A percentile compares a stretch with the other conserved stretches of the same genome.
phyloP scores from a whole-genome alignment of 2,797 vertebrate species.

The Mormyrops boulengeri region DNA sequence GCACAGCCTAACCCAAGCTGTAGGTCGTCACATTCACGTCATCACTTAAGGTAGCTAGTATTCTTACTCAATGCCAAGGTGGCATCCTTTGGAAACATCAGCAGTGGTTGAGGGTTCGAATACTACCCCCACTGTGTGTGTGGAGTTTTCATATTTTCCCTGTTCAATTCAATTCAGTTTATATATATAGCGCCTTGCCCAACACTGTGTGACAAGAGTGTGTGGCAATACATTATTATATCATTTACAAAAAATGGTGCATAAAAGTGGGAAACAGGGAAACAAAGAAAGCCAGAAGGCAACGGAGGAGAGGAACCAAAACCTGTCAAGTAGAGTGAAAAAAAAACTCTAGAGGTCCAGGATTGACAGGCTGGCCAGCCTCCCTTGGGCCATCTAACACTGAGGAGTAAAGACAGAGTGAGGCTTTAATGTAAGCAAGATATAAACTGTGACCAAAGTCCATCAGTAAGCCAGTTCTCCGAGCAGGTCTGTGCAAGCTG shows the following conservation, averaged over 20 bases:
- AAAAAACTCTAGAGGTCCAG: background rate
- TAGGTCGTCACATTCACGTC: conserved; percentile 97
- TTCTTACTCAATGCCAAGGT: conserved; percentile 56
- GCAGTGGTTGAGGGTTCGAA: background rate
- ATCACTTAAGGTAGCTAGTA: conserved; percentile 85
- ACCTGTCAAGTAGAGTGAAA: background rate
- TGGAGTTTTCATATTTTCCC: background rate
- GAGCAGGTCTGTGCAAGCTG: background rate
- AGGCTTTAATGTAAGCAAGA: background rate
- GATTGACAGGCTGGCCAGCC: background rate
- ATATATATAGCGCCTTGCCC: no score
- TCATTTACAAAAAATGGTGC: no score
- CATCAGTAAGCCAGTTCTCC: background rate
- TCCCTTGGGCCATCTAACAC: background rate
- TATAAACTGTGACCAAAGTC: background rate
- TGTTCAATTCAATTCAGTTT: background rate
- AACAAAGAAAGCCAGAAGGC: background rate
- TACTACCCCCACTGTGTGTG: background rate
- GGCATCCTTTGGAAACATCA: background rate
- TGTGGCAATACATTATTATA: no score
- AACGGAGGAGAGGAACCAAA: background rate
- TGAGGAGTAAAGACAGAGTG: background rate
- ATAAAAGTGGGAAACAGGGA: no score
- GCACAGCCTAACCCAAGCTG: conserved; percentile 71
- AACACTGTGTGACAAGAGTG: no score